phyloP scores from a whole-genome alignment of 1,140 invertebrate species.

The Solen grandis region DNA sequence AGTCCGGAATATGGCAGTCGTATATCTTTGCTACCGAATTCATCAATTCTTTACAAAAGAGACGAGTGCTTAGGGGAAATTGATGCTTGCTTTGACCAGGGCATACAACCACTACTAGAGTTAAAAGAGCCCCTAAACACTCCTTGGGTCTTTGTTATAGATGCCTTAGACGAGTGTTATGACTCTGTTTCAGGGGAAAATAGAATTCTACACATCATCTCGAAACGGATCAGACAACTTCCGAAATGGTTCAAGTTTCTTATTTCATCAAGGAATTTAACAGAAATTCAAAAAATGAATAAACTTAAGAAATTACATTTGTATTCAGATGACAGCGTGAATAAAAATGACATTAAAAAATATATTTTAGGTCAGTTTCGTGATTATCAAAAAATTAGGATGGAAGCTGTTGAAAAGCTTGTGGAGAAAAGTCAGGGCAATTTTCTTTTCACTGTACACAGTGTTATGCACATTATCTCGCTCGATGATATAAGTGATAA shows the following conservation, averaged over 20 bases:
- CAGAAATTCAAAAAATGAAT: background rate
- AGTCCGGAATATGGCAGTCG: slow-evolving; percentile 35
- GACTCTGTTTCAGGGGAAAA: background rate
- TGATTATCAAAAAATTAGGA: too few species aligned
- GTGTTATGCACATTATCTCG: background rate
- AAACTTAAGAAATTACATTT: slow-evolving; percentile 6
- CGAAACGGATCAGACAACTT: background rate
- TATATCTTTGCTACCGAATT: slow-evolving; percentile 15
- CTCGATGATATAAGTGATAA: background rate
- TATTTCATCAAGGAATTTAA: slow-evolving; percentile 14
- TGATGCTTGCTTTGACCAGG: slow-evolving; percentile 35
- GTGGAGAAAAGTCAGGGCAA: slow-evolving; percentile 22
- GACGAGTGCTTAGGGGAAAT: slow-evolving; percentile 14
- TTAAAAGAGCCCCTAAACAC: background rate
- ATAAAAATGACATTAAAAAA: slow-evolving; percentile 7
- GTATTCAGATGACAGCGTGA: slow-evolving; percentile 2
- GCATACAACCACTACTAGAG: slow-evolving; percentile 16
- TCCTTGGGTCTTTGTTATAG: slow-evolving; percentile 26
- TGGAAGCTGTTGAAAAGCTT: background rate
- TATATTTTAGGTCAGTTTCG: slow-evolving; percentile 9
- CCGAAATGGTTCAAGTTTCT: slow-evolving; percentile 27
- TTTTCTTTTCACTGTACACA: slow-evolving; percentile 31
- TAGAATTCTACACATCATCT: background rate
- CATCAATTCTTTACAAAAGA: slow-evolving; percentile 2
- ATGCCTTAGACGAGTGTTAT: slow-evolving; percentile 34